Base-by-base conservation (phyloP, 1,140 invertebrate species). In the Papilio polyxenes region DNA sequence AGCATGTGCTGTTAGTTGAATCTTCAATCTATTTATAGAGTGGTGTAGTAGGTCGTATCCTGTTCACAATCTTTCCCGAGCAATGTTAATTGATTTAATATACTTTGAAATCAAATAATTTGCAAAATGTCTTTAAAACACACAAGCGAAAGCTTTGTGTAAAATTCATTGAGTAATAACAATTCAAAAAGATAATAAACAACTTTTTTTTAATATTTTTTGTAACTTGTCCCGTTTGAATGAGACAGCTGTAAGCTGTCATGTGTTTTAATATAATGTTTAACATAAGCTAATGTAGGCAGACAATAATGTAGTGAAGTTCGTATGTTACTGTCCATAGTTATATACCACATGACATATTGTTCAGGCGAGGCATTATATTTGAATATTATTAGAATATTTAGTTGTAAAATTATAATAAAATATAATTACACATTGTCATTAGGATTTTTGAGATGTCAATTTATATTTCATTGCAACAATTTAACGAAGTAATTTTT, bases 301-400 rank as follows among this genome's bases (percentile, higher is more conserved):
- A 82, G 81, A 82, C 81, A 82, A 82, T 82, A 82, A 82, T 74
- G 75, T 82, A 82, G 81, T 49, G 15, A 74, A 40, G 75, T 78
- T 75, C 78, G 76, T 82, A 74, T 82, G 81, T 82, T 78, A 72
- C 75, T 20, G 78, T 80, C 78, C 78, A 69, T 80, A 80, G 77
- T 31, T 53, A 23, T 77, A n/a, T 20, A 17, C 0, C 3, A 44
- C 59, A 44, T n/a, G 15, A n/a, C 40, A 69, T 49, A 69, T 65
- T 80, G 78, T 80, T 15, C 62, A 80, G 59, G 62, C 78, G 20
- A 59, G 11, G 8, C 53, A 17, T 48, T 40, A 20, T 11, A 31
- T 23, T 11, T 59, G 15, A 15, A 56, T 17, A n/a, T n/a, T n/a
- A 20, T n/a, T n/a, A 59, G 6, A 8, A 59, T 4, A 59, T 17